Base-by-base conservation (phyloP, 2,797 vertebrate genomes). In the Anolis apletophallus region DNA sequence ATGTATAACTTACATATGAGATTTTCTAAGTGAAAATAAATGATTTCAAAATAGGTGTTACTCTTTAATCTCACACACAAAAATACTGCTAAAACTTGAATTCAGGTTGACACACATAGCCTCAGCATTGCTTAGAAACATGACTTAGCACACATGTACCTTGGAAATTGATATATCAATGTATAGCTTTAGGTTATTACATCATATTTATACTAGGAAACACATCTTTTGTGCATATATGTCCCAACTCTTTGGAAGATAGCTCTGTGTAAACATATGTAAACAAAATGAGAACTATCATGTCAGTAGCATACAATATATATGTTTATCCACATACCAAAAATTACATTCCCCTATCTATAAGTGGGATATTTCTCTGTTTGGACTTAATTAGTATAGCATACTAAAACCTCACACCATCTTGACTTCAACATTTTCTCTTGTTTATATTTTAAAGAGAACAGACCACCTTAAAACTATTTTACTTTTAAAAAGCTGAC, bases 401-500 rank as follows among this genome's bases (percentile, higher is more conserved):
- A 57, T 9, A 2, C 61, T 29, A 46, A 1, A 16, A 12, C 23
- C 57, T 83, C 11, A 59, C 26, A 87, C 88, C 83, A 29, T 13
- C 79, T 16, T 46, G 69, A 3, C 0, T 84, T 80, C 83, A 69
- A 32, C 46, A 3, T 1, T n/a, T 72, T 69, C 13, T 12, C 50
- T 34, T 52, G 50, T 34, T 61, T 3, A 0, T 57, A n/a, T 85
- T 78, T 21, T 34, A 87, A 83, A 87, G 36, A 52, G 87, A 74
- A 80, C 36, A 11, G 91, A 90, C 93, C 80, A 93, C 95, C 94
- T 95, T 95, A 95, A 95, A 83, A 10, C 2, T 67, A 21, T n/a
- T 1, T 64, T 46, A 78, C 32, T 21, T 29, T 1, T 11, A 26
- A 79, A 82, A 67, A 54, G 7, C 7, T 2, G 46, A 52, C 34